phyloP scores from a whole-genome alignment of 2,113 vertebrate genomes.

The Vulpes ferrilata region DNA sequence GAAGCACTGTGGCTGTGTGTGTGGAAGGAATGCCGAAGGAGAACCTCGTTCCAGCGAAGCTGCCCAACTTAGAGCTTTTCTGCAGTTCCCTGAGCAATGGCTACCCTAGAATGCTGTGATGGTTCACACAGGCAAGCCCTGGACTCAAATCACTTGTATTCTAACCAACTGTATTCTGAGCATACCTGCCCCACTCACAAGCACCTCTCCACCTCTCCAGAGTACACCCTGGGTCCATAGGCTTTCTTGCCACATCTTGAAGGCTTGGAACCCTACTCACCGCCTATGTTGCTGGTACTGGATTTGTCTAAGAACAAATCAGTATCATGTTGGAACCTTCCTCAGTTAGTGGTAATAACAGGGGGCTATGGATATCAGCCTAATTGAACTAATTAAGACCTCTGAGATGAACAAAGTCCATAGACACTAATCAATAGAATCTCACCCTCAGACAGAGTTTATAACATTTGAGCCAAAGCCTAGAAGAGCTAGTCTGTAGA shows the following conservation, averaged over 20 bases:
- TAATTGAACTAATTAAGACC: conserved; percentile 29
- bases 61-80: neutral
- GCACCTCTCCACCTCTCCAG: neutral
- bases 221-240: neutral
- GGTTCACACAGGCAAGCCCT: neutral
- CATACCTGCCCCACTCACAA: neutral
- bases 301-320: conserved; percentile 60
- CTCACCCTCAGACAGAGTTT: neutral
- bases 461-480: conserved; percentile 22
- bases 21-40: conserved; percentile 16
- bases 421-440: conserved; percentile 45
- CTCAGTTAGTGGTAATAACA: neutral
- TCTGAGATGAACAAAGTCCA: neutral
- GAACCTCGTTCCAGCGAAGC: neutral
- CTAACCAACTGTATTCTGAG: neutral
- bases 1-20: neutral
- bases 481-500: conserved; percentile 17
- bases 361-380: neutral
- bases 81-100: conserved; percentile 7
- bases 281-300: neutral
- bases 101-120: neutral
- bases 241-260: conserved; percentile 4
- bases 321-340: neutral
- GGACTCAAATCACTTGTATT: neutral
- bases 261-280: neutral